Evolutionary conservation across 2,113 vertebrate genomes (phyloP), one percentile per base, ranked within the genome.

Genomic region (Aptenodytes forsteri): DNA sequence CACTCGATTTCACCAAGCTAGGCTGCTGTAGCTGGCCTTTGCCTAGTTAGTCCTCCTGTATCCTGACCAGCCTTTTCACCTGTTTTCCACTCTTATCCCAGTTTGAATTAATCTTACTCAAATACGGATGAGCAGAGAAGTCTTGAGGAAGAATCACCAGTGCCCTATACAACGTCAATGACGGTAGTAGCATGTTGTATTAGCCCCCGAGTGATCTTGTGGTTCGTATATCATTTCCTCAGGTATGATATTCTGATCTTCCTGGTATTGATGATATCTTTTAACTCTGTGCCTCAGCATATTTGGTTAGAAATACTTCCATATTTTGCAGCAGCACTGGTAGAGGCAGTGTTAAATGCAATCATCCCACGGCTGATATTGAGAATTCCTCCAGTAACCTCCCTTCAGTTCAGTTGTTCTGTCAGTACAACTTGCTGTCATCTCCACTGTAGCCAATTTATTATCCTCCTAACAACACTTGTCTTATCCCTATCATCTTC

Each of bases 301-400:
- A 10, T 65, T 26, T 71, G 72, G 47, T 52, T 65, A 56, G 72
- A 76, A 86, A 67, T 46, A 25, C 49, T 87, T 46, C 50, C 52
- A 46, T 3, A 0, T 76, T 62, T 59, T 50, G 64, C 67, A 86
- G 79, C 85, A 87, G 47, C 5, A 3, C 44, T 56, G 91, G 86
- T 71, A 59, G 87, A 92, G 73, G 78, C 81, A 95, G 83, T 79
- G 80, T 96, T 95, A 94, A 92, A 83, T 56, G 52, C 82, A 81
- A 11, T 21, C 88, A 87, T 84, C 72, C 92, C 89, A 82, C 10
- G 1, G 83, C 93, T 82, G 83, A 92, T 90, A 76, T 0, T 47
- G 89, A 96, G 95, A 96, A 94, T 95, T 97, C 96, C 92, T 96
- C 25, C 86, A 91, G 97, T 59, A 87, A 90, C 89, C 87, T 95